Base-by-base conservation (phyloP, 1,140 invertebrate genomes). In the Drosophila watanabei region DNA sequence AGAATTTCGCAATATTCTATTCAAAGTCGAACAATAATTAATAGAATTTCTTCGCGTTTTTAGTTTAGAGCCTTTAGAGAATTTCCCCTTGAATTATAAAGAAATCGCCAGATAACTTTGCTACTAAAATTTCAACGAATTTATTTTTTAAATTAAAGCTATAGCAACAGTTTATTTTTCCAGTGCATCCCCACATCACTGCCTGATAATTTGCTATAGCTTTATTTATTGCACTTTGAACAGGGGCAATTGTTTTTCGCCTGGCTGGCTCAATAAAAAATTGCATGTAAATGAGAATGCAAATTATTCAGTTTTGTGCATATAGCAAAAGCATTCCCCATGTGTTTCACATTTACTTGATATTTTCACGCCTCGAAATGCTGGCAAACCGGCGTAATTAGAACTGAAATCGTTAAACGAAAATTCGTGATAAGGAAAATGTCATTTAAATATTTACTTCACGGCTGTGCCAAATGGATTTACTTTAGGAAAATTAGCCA, bases 161-260 rank as follows among this genome's bases (percentile, higher is more conserved):
- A 16, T 6, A 4, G 0, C 7, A 16, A 5, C 6, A 4, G 10
- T 7, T 5, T 6, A 9, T 32, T 32, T 59, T 32, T 24, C 2
- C 9, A 71, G 49, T 51, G 72, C 39, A 69, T 18, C 20, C 37
- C 32, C 20, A 24, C 37, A 58, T 13, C 28, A 41, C 18, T 49
- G 35, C 45, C 49, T 68, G 79, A 79, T 86, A 70, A 86, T 73
- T 72, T 60, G 45, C 66, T 37, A 46, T 64, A 72, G 45, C 60
- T 64, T 79, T 86, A 79, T 71, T 79, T 75, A 82, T 80, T 86
- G 83, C 75, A 87, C 83, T 87, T 87, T 86, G 83, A 60, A 79
- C 83, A 61, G 48, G 32, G 41, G 69, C 54, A 70, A 49, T 70
- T 45, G 64, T 37, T 14, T 69, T 70, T 57, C 39, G 51, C 33